Base-by-base conservation (phyloP, 2,113 vertebrate species). In the Elgaria multicarinata region DNA sequence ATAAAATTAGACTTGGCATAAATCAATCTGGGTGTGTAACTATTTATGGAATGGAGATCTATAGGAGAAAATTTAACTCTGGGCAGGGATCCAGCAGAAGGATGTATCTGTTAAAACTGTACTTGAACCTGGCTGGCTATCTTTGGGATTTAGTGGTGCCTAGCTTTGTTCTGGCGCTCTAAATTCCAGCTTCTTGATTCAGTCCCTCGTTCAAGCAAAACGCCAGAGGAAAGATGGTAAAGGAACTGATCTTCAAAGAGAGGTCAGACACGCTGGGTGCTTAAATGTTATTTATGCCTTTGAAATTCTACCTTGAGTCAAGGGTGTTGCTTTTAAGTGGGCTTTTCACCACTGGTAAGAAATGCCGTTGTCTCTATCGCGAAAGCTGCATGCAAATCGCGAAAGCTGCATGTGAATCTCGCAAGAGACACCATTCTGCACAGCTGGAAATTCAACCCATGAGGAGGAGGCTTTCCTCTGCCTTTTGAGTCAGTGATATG, bases 81-180 rank as follows among this genome's bases (percentile, higher is more conserved):
- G 39, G 36, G 16, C 16, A 82, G 33, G 6, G n/a, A 33, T 79
- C 74, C 69, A 89, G 85, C 22, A 50, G 36, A 71, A 42, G 13
- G 13, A 75, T 44, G 1, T 7, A 33, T 14, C 5, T 28, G n/a
- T 3, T 13, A 28, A 1, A 8, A 1, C 13, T 80, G 55, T 0
- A 0, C 44, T 67, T 58, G 66, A 66, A 79, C 42, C 50, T 62
- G 71, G 26, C 31, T 39, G 50, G 71, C 36, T 74, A 6, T 74
- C 55, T 83, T 28, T 0, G 0, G 24, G 4, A 39, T 62, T 83
- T 78, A 67, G 28, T 79, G 26, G 1, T 2, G 42, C 26, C 66
- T 67, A 71, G 46, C 74, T 53, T 62, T 84, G 33, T 22, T 64
- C 12, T 64, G 55, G 62, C n/a, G n/a, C 33, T 46, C 24, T 72